These are phyloP conservation scores for Cepaea nemoralis DNA, from an alignment of 1,140 invertebrate species.

Conservation along the genomic window DNA sequence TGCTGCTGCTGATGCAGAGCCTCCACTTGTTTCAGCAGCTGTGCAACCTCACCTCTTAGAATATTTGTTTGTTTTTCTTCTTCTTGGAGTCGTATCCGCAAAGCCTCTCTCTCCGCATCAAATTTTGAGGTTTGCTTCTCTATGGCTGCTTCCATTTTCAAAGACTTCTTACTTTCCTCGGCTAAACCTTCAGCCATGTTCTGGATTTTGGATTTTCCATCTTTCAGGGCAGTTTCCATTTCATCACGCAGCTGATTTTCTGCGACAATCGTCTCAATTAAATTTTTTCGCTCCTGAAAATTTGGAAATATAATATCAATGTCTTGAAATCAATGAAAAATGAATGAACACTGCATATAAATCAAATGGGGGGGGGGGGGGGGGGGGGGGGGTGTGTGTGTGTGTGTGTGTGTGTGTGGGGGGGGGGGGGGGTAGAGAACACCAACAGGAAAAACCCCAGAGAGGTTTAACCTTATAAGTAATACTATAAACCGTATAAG, in stretches of 20 bases:
- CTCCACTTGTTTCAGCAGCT: slow-evolving; percentile 79
- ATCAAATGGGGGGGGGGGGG: neutral
- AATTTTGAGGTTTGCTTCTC: slow-evolving; percentile 86
- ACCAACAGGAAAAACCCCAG: too few relatives aligned
- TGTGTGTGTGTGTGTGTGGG: too few relatives aligned
- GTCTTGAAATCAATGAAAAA: neutral
- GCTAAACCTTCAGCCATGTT: slow-evolving; percentile 89
- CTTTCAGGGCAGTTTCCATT: slow-evolving; percentile 78
- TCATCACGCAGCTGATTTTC: slow-evolving; percentile 78
- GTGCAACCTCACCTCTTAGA: slow-evolving; percentile 79
- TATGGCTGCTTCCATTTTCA: slow-evolving; percentile 90
- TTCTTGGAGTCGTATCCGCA: slow-evolving; percentile 80
- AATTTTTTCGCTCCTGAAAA: slow-evolving; percentile 46
- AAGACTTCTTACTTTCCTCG: slow-evolving; percentile 90
- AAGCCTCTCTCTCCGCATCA: slow-evolving; percentile 83
- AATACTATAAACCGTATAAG: too few relatives aligned
- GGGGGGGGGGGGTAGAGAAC: too few relatives aligned
- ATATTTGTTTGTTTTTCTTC: slow-evolving; percentile 74
- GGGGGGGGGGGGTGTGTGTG: too few relatives aligned
- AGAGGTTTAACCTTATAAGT: too few relatives aligned
- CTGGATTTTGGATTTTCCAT: slow-evolving; percentile 85
- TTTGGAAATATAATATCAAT: neutral
- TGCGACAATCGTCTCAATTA: slow-evolving; percentile 38
- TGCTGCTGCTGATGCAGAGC: slow-evolving; percentile 75
- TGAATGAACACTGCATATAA: neutral